Conservation (phyloP, 2,888 invertebrate genomes). For the Drosophila greeni region DNA sequence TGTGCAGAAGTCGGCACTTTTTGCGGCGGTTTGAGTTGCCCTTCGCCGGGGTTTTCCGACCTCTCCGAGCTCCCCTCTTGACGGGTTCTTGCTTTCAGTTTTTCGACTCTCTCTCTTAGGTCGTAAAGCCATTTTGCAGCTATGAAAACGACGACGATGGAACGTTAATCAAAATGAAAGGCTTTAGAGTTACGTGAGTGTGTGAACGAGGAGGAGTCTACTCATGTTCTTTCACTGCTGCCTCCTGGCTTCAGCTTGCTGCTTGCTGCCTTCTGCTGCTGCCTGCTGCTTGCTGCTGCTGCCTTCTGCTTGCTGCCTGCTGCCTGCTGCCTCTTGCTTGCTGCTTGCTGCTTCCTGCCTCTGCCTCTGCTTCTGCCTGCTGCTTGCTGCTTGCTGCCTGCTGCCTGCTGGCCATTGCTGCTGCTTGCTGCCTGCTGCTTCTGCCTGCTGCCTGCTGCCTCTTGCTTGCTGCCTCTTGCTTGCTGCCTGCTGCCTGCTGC, state of each 20-base stretch:
- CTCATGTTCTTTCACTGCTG: not conserved
- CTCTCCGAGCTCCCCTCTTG: not conserved
- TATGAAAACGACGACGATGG: slow-evolving; percentile 2
- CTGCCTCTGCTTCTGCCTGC: too few species aligned
- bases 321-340: slow-evolving; percentile 2
- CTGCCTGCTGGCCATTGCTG: too few species aligned
- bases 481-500: not conserved
- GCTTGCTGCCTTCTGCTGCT: not conserved
- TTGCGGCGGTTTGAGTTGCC: slow-evolving; percentile 3
- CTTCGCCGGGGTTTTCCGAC: slow-evolving; percentile 1
- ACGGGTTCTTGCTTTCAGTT: not conserved
- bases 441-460: not conserved
- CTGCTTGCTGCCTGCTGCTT: too few species aligned
- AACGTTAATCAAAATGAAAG: slow-evolving; percentile 41
- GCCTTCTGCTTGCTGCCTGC: too few species aligned
- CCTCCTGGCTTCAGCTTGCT: not conserved
- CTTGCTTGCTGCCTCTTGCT: too few species aligned
- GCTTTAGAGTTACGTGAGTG: slow-evolving; percentile 33
- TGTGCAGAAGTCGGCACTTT: slow-evolving; percentile 29
- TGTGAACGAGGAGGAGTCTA: slow-evolving; percentile 9
- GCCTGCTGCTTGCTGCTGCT: too few species aligned
- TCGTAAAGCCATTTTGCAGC: slow-evolving; percentile 39
- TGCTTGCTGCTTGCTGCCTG: not conserved
- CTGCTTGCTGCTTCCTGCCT: not conserved
- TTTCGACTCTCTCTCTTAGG: slow-evolving; percentile 7